Evolutionary conservation across 1,140 invertebrate species (phyloP).

Genomic region (Eriosoma lanigerum): DNA sequence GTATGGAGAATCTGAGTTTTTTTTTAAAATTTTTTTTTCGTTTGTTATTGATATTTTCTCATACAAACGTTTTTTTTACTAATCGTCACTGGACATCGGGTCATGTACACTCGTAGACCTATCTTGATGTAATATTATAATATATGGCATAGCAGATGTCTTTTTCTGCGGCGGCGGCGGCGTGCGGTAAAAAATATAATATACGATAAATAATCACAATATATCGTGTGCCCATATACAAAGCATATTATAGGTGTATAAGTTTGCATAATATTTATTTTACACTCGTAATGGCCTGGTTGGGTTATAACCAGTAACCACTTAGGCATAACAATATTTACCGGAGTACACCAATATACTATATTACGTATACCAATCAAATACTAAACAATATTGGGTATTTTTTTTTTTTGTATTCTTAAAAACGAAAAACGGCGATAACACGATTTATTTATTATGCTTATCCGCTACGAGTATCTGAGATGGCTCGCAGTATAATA

Average conservation of each 20-base stretch:
- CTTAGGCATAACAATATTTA: too few relatives aligned
- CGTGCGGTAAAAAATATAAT: slow-evolving; percentile 12
- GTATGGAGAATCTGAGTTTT: background rate
- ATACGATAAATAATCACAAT: background rate
- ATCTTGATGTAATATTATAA: slow-evolving; percentile 25
- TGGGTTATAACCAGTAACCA: too few relatives aligned
- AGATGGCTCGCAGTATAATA: too few relatives aligned
- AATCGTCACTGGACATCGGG: slow-evolving; percentile 24
- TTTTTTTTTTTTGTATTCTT: too few relatives aligned
- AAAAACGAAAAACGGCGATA: slow-evolving; percentile 13
- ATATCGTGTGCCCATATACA: background rate
- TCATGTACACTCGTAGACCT: slow-evolving; percentile 13
- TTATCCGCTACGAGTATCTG: too few relatives aligned
- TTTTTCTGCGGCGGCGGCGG: background rate
- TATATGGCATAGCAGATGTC: slow-evolving; percentile 17
- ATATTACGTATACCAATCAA: too few relatives aligned
- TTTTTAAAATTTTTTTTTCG: too few relatives aligned
- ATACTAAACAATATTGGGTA: too few relatives aligned
- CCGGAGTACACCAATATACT: too few relatives aligned
- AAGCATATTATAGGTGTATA: background rate
- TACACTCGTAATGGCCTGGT: too few relatives aligned
- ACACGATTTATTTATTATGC: too few relatives aligned
- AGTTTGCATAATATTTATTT: too few relatives aligned
- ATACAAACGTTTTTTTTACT: slow-evolving; percentile 14
- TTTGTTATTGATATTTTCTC: background rate